A percentile compares a stretch with the other conserved stretches of the same genome.
Conservation (phyloP, 2,797 vertebrate species). For the Gymnodraco acuticeps region DNA sequence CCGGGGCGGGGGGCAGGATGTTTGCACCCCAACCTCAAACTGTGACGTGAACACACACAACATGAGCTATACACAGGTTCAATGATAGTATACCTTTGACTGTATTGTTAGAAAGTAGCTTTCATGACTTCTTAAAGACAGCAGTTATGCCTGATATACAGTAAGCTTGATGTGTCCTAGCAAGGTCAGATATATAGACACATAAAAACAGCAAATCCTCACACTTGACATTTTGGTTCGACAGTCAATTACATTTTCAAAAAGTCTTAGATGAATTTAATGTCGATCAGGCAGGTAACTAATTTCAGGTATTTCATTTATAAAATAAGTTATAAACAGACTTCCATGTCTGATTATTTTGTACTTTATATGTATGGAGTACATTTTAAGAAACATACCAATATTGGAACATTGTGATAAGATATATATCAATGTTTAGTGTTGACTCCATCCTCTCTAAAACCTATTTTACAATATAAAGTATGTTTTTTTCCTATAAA, state of each 20-base stretch:
- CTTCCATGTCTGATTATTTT: neutral
- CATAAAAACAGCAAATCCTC: neutral
- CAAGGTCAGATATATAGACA: neutral
- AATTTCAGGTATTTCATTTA: neutral
- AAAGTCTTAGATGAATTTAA: neutral
- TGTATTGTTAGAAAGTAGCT: neutral
- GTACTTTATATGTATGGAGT: too few species aligned
- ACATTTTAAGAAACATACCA: neutral
- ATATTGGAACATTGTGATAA: neutral
- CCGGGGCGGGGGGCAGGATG: constrained; percentile 62
- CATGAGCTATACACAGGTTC: neutral
- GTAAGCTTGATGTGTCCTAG: neutral
- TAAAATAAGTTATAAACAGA: neutral
- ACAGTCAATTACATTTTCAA: neutral
- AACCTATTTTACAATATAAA: neutral
- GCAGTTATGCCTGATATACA: neutral
- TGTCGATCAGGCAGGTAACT: neutral
- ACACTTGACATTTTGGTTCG: neutral
- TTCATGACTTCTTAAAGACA: neutral
- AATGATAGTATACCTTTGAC: too few species aligned
- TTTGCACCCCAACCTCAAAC: constrained; percentile 60
- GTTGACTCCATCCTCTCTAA: too few species aligned
- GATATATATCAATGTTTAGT: neutral
- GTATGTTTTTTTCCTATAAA: neutral
- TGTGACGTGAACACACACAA: neutral